phyloP scores from a whole-genome alignment of 2,888 invertebrate species.

The Dioctria rufipes region DNA sequence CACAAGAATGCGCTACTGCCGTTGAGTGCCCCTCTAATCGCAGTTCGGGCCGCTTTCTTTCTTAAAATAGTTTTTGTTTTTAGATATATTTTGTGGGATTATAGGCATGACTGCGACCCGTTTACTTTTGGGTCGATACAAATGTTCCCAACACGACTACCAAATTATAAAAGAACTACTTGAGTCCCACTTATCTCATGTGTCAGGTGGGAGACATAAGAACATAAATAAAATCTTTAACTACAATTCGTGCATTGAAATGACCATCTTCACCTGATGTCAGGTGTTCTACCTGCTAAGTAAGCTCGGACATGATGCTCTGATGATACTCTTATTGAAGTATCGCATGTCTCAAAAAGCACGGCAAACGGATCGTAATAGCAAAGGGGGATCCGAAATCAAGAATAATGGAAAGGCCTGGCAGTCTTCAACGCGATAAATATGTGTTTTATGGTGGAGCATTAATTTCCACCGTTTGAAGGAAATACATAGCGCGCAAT shows the following conservation, averaged over 20 bases:
- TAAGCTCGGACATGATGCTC: constrained; percentile 32
- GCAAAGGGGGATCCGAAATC: neutral
- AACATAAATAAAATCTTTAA: constrained; percentile 43
- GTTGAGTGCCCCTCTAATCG: constrained; percentile 57
- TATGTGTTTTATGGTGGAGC: constrained; percentile 49
- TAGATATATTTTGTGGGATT: constrained; percentile 18
- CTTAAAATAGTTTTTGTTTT: constrained; percentile 50
- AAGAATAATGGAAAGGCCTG: neutral
- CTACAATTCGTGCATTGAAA: neutral
- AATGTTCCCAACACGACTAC: constrained; percentile 18
- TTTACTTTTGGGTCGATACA: constrained; percentile 15
- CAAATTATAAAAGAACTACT: constrained; percentile 25
- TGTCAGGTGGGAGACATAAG: constrained; percentile 7
- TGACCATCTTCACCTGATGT: constrained; percentile 33
- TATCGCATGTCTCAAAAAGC: constrained; percentile 55
- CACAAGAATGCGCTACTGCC: constrained; percentile 59
- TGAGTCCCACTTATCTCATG: neutral
- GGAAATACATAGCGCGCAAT: constrained; percentile 4
- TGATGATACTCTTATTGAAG: constrained; percentile 58
- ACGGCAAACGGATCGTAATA: constrained; percentile 22
- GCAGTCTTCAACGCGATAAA: too few relatives aligned
- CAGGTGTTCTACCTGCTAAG: constrained; percentile 24
- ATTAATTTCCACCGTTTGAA: constrained; percentile 25
- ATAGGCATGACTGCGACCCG: constrained; percentile 2
- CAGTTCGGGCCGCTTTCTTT: constrained; percentile 57